Percentiles rank a stretch among this genome's conserved stretches.
phyloP scores from a whole-genome alignment of 53 echinoderm and acorn worm species.

The Patiria pectinifera region DNA sequence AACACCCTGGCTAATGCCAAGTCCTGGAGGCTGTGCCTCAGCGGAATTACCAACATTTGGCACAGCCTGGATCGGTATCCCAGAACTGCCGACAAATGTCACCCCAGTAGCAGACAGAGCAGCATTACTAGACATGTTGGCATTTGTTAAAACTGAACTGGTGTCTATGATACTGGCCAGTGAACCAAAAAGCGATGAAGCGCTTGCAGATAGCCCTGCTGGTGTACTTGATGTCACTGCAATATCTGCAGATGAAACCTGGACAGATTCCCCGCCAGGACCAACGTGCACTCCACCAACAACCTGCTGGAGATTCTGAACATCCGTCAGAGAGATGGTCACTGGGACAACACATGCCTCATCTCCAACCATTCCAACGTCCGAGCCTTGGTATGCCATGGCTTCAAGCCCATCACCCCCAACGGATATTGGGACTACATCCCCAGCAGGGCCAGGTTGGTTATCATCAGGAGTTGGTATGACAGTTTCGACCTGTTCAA shows the following conservation, averaged over 20 bases:
- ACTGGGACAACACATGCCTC: slow-evolving; percentile 39
- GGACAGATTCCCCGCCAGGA: background rate
- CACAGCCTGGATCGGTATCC: background rate
- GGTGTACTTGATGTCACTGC: slow-evolving; percentile 13
- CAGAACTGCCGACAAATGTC: slow-evolving; percentile 2
- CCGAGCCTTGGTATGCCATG: slow-evolving; percentile 19
- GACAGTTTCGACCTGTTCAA: slow-evolving; percentile 48
- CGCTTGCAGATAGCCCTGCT: slow-evolving; percentile 31
- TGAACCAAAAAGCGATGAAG: slow-evolving; percentile 71
- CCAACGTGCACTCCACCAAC: slow-evolving; percentile 13
- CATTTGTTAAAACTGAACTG: slow-evolving; percentile 36
- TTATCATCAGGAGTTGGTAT: background rate
- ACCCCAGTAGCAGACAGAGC: background rate
- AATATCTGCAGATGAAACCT: slow-evolving; percentile 2
- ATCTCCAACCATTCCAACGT: slow-evolving; percentile 11
- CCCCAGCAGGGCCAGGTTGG: background rate
- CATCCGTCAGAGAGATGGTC: slow-evolving; percentile 41
- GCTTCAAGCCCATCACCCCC: slow-evolving; percentile 37
- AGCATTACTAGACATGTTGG: slow-evolving; percentile 4
- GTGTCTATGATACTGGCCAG: slow-evolving; percentile 84
- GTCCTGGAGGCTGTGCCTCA: background rate
- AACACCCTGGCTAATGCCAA: background rate
- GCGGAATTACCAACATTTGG: background rate
- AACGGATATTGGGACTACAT: slow-evolving; percentile 8
- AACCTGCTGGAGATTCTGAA: slow-evolving; percentile 44